phyloP scores from a whole-genome alignment of 2,888 invertebrate species.

The Oxycera nigricornis region DNA sequence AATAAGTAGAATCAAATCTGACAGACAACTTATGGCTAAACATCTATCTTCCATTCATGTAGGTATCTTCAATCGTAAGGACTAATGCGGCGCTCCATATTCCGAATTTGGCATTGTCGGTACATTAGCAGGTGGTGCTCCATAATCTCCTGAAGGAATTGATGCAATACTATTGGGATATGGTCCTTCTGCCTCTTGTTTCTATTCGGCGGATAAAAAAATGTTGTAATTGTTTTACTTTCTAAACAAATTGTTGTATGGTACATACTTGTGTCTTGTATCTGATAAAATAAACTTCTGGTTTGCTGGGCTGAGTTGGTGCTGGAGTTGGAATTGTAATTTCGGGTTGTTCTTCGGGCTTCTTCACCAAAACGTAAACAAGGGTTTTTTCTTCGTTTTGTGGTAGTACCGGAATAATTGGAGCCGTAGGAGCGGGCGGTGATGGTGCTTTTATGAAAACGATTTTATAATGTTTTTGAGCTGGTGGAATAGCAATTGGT shows the following conservation, averaged over 20 bases:
- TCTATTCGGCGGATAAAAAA: slow-evolving; percentile 47
- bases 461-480: slow-evolving; percentile 82
- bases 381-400: slow-evolving; percentile 78
- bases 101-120: slow-evolving; percentile 60
- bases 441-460: slow-evolving; percentile 79
- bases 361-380: slow-evolving; percentile 77
- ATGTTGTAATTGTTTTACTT: neutral
- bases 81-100: slow-evolving; percentile 57
- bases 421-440: slow-evolving; percentile 69
- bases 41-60: too few species aligned
- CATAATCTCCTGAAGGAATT: slow-evolving; percentile 57
- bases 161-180: slow-evolving; percentile 61
- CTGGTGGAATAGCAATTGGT: slow-evolving; percentile 65
- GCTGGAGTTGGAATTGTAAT: slow-evolving; percentile 72
- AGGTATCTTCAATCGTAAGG: too few species aligned
- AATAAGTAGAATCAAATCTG: too few species aligned
- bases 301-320: slow-evolving; percentile 77
- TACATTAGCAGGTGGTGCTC: slow-evolving; percentile 55
- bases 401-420: slow-evolving; percentile 68
- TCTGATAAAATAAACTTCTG: slow-evolving; percentile 78
- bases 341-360: slow-evolving; percentile 75
- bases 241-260: too few species aligned
- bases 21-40: too few species aligned
- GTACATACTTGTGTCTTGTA: slow-evolving; percentile 71
- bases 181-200: slow-evolving; percentile 59